phyloP scores from a whole-genome alignment of 1,140 invertebrate species.

The Melipona quadrifasciata region DNA sequence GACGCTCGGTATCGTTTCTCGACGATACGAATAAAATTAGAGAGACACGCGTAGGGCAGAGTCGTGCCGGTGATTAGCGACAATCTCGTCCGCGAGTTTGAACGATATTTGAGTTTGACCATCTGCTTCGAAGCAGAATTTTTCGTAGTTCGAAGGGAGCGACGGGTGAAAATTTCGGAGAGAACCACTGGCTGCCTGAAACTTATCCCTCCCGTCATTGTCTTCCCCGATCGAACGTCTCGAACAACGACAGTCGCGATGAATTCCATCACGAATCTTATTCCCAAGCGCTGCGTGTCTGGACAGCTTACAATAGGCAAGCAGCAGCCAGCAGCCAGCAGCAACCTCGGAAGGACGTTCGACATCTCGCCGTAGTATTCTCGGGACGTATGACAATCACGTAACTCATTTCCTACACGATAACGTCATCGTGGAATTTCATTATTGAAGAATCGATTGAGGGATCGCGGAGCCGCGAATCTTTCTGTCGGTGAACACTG shows the following conservation, averaged over 20 bases:
- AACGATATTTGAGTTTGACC: conserved; percentile 37
- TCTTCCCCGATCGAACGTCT: conserved; percentile 41
- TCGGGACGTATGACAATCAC: conserved; percentile 61
- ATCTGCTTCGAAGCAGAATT: not conserved
- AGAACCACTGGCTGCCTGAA: conserved; percentile 20
- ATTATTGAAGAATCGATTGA: conserved; percentile 66
- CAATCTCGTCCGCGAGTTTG: not conserved
- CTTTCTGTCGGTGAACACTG: conserved; percentile 41
- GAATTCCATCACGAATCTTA: conserved; percentile 69
- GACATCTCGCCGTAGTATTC: conserved; percentile 59
- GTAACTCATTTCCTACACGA: conserved; percentile 71
- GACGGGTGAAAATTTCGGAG: not conserved
- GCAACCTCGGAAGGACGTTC: conserved; percentile 71
- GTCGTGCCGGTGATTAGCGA: conserved; percentile 53
- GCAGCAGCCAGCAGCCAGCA: conserved; percentile 30
- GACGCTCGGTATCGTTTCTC: not conserved
- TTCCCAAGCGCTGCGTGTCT: conserved; percentile 62
- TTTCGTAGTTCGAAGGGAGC: not conserved
- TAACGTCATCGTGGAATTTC: conserved; percentile 69
- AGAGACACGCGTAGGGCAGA: conserved; percentile 36
- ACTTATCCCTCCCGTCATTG: conserved; percentile 38
- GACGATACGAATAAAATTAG: not conserved
- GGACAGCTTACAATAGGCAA: conserved; percentile 59
- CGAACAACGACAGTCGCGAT: conserved; percentile 62
- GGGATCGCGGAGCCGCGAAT: conserved; percentile 58